Conservation (phyloP, 2,797 vertebrate genomes). For the Lithobates sylvaticus region DNA sequence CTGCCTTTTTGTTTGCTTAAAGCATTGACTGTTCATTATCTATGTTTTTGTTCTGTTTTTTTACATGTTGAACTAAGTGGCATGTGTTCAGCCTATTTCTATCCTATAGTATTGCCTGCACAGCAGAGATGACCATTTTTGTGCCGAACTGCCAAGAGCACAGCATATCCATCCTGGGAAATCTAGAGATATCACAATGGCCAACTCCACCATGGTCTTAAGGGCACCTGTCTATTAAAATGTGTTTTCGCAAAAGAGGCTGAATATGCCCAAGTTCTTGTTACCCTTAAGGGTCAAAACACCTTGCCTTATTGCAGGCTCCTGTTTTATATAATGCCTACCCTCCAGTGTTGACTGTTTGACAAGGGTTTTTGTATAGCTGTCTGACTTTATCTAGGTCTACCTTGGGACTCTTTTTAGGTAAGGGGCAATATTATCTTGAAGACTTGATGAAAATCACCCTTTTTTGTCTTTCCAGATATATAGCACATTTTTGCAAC, state of each 20-base stretch:
- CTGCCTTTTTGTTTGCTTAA: conserved; percentile 57
- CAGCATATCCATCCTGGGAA: background rate
- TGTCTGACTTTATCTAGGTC: conserved; percentile 60
- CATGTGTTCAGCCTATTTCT: background rate
- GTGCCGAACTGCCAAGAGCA: background rate
- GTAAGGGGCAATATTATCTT: conserved; percentile 5
- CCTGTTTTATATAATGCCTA: conserved; percentile 65
- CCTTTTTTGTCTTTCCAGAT: conserved; percentile 27
- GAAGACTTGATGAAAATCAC: conserved; percentile 50
- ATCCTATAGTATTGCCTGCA: background rate
- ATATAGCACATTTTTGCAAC: conserved; percentile 50
- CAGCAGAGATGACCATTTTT: background rate
- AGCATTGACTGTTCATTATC: background rate
- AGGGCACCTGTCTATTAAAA: background rate
- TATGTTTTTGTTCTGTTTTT: conserved; percentile 18
- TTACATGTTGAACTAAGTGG: conserved; percentile 6
- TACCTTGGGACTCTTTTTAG: conserved; percentile 19
- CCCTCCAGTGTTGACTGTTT: conserved; percentile 74
- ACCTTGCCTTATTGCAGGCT: conserved; percentile 63
- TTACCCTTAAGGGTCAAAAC: background rate
- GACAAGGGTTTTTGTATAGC: conserved; percentile 63
- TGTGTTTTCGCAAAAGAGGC: background rate
- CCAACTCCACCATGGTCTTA: background rate
- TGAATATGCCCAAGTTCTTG: background rate
- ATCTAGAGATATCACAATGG: background rate